A percentile compares a stretch with the other conserved stretches of the same genome.
Evolutionary conservation across 2,113 vertebrate genomes (phyloP).

Genomic region (Rhinolophus sinicus): DNA sequence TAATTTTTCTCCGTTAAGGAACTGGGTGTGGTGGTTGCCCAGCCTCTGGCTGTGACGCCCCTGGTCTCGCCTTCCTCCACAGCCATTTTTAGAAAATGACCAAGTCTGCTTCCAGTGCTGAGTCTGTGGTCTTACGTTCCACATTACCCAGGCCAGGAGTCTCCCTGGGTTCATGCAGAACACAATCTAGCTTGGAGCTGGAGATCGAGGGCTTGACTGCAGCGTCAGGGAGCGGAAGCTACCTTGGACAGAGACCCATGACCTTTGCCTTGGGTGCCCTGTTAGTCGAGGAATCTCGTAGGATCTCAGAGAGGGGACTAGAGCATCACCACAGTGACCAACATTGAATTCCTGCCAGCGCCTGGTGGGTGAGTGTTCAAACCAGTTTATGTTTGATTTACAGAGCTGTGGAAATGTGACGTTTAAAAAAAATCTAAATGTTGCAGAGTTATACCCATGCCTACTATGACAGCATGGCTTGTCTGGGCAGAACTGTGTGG

Average conservation of each 20-base stretch:
- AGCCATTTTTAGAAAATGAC: not conserved
- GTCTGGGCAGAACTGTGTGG: not conserved
- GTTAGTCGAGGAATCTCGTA: not conserved
- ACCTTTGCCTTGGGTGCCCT: not conserved
- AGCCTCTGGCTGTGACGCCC: not conserved
- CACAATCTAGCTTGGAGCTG: not conserved
- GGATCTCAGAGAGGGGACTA: not conserved
- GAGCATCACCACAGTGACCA: not conserved
- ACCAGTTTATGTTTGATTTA: conserved; percentile 40
- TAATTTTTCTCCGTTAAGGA: not conserved
- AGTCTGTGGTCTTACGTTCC: not conserved
- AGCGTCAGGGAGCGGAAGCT: not conserved
- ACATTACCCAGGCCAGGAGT: no score
- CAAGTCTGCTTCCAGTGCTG: not conserved
- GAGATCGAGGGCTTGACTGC: not conserved
- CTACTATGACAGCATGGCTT: not conserved
- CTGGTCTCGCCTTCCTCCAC: not conserved
- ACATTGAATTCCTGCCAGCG: not conserved
- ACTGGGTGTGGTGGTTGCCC: not conserved
- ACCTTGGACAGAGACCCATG: not conserved
- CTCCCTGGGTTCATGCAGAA: not conserved
- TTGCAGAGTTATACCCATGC: not conserved
- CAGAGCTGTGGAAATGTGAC: conserved; percentile 40
- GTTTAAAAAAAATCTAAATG: conserved; percentile 52
- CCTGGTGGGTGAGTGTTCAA: not conserved